A percentile compares a stretch with the other conserved stretches of the same genome.
phyloP scores from a whole-genome alignment of 1,140 invertebrate genomes.

The Drosophila lacteicornis region DNA sequence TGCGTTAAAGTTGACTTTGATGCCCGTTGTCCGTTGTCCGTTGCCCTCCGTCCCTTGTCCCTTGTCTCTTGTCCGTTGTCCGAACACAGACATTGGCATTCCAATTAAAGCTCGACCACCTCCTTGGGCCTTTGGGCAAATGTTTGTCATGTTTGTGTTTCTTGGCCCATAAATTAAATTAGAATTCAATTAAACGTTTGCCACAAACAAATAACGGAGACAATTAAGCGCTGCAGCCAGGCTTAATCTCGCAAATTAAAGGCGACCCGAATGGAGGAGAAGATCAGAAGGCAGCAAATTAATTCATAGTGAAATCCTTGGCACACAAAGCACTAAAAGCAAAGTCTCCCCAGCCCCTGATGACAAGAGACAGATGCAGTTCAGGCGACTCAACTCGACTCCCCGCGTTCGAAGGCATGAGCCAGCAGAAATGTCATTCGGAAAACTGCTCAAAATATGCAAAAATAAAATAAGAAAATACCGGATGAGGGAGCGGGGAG shows the following conservation, averaged over 20 bases:
- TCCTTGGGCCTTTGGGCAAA: slow-evolving; percentile 19
- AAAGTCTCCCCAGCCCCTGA: background rate
- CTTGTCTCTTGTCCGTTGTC: background rate
- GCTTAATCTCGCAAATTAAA: slow-evolving; percentile 13
- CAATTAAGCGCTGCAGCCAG: slow-evolving; percentile 8
- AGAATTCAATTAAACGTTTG: slow-evolving; percentile 67
- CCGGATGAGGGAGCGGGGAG: background rate
- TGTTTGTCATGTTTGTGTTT: slow-evolving; percentile 40
- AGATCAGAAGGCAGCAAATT: slow-evolving; percentile 43
- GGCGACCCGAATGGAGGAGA: slow-evolving; percentile 30
- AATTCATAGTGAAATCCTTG: slow-evolving; percentile 61
- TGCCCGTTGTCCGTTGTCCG: slow-evolving; percentile 5
- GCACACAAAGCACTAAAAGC: slow-evolving; percentile 43
- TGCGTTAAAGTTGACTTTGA: slow-evolving; percentile 54
- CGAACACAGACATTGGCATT: slow-evolving; percentile 39
- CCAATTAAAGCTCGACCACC: slow-evolving; percentile 62
- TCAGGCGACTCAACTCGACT: slow-evolving; percentile 8
- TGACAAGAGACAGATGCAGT: slow-evolving; percentile 34
- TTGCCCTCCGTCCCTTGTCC: slow-evolving; percentile 1
- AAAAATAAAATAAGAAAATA: slow-evolving; percentile 50
- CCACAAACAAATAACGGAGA: slow-evolving; percentile 52
- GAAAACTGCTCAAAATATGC: slow-evolving; percentile 60
- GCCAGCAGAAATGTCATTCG: slow-evolving; percentile 66
- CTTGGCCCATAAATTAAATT: slow-evolving; percentile 70
- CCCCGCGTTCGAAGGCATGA: slow-evolving; percentile 31